phyloP scores from a whole-genome alignment of 2,888 invertebrate species.

The Odontothrips loti region DNA sequence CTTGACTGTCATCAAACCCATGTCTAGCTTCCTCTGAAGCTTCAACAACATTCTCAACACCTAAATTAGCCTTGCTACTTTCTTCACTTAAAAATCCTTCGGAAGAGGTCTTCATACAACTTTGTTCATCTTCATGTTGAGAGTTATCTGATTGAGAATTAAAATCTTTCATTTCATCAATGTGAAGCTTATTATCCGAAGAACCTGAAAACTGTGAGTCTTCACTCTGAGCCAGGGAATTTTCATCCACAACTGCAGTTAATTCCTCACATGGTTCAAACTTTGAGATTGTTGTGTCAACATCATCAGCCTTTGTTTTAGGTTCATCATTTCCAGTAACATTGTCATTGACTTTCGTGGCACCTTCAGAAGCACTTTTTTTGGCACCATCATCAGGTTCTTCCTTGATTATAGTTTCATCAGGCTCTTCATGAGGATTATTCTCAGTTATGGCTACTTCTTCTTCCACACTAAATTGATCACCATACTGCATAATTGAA shows the following conservation, averaged over 20 bases:
- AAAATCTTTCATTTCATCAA: conserved; percentile 20
- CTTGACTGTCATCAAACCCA: conserved; percentile 5
- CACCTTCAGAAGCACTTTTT: too few species aligned
- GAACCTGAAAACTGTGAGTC: conserved; percentile 4
- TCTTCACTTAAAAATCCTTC: conserved; percentile 16
- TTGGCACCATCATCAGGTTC: not conserved
- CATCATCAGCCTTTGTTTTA: too few species aligned
- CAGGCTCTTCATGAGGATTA: not conserved
- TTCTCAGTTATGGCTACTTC: not conserved
- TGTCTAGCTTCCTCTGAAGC: not conserved
- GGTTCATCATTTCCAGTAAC: too few species aligned
- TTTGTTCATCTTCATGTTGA: not conserved
- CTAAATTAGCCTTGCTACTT: not conserved
- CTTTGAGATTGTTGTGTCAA: too few species aligned
- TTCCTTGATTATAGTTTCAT: not conserved
- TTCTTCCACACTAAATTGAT: not conserved
- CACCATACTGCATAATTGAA: not conserved
- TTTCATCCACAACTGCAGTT: not conserved
- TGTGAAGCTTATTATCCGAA: not conserved
- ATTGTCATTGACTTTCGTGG: too few species aligned
- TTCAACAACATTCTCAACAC: not conserved
- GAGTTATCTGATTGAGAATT: not conserved
- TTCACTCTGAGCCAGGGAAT: not conserved
- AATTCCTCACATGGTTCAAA: not conserved
- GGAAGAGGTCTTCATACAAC: not conserved